Conservation (phyloP, 2,797 vertebrate species). For the Ficedula albicollis region DNA sequence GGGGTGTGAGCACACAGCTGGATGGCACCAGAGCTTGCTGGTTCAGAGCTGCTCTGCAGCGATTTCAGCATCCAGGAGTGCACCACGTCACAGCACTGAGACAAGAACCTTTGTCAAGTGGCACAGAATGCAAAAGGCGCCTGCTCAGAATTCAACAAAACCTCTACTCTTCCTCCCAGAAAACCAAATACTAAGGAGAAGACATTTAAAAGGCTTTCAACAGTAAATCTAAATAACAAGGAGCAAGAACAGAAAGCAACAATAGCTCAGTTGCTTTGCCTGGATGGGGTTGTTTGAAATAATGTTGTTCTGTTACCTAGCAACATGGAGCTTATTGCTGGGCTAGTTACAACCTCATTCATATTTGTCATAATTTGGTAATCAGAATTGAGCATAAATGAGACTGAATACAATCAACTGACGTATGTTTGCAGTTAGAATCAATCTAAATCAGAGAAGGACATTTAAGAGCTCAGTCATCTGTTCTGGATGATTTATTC, state of each 20-base stretch:
- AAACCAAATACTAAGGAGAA: neutral
- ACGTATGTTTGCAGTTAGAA: slow-evolving; percentile 77
- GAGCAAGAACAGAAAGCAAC: neutral
- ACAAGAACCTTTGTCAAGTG: neutral
- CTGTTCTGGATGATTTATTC: slow-evolving; percentile 49
- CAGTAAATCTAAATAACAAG: slow-evolving; percentile 1
- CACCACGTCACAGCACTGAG: neutral
- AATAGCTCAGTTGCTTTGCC: slow-evolving; percentile 22
- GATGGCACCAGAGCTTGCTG: neutral
- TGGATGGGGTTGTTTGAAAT: slow-evolving; percentile 61
- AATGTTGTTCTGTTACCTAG: slow-evolving; percentile 75
- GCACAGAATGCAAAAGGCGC: neutral
- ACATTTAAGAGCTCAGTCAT: slow-evolving; percentile 52
- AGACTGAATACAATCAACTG: slow-evolving; percentile 71
- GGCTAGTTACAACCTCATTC: slow-evolving; percentile 67
- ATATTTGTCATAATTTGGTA: slow-evolving; percentile 80
- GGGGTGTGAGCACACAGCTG: neutral
- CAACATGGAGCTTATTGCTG: slow-evolving; percentile 72
- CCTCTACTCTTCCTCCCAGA: neutral
- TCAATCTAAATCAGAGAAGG: slow-evolving; percentile 68
- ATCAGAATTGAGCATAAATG: slow-evolving; percentile 78
- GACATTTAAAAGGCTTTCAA: slow-evolving; percentile 18
- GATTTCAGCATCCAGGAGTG: neutral
- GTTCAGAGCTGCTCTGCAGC: neutral
- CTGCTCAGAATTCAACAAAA: neutral